Percentiles rank a stretch among this genome's conserved stretches.
These are phyloP conservation scores for Dipus sagitta DNA, from an alignment of 2,797 vertebrate genomes.

Conservation along the genomic window DNA sequence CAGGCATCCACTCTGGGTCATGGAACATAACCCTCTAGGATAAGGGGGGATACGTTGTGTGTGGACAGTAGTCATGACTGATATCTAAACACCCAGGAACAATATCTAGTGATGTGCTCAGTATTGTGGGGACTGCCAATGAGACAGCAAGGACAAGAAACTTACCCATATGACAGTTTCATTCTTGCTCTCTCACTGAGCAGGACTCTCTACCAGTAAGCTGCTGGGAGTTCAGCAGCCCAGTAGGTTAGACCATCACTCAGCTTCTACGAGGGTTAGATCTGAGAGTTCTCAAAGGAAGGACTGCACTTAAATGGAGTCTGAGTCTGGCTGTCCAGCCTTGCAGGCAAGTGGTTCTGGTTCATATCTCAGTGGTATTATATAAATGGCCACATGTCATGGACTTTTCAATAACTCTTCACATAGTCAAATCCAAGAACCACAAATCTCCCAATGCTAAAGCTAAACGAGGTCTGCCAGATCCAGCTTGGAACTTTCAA, in stretches of 20 bases:
- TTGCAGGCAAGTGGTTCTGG: not conserved
- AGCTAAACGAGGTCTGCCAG: not conserved
- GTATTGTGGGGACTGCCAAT: not conserved
- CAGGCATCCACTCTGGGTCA: not conserved
- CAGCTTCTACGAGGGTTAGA: not conserved
- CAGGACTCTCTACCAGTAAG: not conserved
- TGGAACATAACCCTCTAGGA: not conserved
- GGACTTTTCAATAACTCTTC: not conserved
- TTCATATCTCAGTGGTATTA: not conserved
- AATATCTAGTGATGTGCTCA: not conserved
- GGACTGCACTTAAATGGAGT: not conserved
- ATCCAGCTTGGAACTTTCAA: not conserved
- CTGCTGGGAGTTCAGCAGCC: not conserved
- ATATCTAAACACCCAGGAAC: not conserved
- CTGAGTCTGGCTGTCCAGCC: not conserved
- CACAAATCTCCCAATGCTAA: not conserved
- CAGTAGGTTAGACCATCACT: not conserved
- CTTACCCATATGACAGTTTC: not conserved
- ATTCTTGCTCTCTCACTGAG: fast-evolving
- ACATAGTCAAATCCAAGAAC: not conserved
- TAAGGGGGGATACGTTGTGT: not conserved
- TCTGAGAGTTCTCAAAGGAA: not conserved
- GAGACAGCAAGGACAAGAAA: not conserved
- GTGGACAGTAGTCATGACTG: not conserved
- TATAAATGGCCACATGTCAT: not conserved